Percentiles rank a stretch among this genome's conserved stretches.
These are phyloP conservation scores for Lottia gigantea DNA, from an alignment of 2,888 invertebrate species.

Conservation along the genomic window DNA sequence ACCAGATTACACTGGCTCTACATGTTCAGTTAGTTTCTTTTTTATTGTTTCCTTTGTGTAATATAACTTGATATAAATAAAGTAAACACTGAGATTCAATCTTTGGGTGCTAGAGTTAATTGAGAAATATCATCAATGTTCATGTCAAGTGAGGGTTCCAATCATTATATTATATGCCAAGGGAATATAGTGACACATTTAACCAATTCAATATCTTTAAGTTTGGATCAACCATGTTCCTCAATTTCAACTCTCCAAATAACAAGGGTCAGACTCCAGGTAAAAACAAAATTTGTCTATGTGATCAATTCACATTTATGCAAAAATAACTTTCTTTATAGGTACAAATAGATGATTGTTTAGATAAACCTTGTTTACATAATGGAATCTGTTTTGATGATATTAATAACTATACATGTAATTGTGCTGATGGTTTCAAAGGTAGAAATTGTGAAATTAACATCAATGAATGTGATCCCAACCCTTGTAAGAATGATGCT, in stretches of 20 bases:
- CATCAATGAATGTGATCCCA: constrained; percentile 29
- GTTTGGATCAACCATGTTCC: constrained; percentile 24
- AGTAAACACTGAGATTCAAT: too few relatives aligned
- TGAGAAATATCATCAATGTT: too few relatives aligned
- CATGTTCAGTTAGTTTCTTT: constrained; percentile 35
- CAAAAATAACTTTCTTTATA: neutral
- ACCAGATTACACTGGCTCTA: constrained; percentile 33
- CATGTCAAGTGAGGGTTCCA: too few relatives aligned
- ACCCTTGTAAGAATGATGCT: constrained; percentile 31
- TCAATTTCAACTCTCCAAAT: neutral
- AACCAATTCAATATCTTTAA: constrained; percentile 11
- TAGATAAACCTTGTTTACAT: constrained; percentile 36
- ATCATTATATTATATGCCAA: too few relatives aligned
- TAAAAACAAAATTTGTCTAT: too few relatives aligned
- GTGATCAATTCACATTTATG: too few relatives aligned
- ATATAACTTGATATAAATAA: too few relatives aligned
- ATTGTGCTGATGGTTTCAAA: constrained; percentile 29
- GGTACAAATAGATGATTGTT: constrained; percentile 34
- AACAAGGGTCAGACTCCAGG: too few relatives aligned
- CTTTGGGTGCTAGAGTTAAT: too few relatives aligned
- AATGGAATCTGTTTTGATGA: constrained; percentile 39
- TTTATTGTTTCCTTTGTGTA: neutral
- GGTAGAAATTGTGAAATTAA: constrained; percentile 25
- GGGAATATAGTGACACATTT: too few relatives aligned
- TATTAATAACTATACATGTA: constrained; percentile 35